Base-by-base conservation (phyloP, 53 echinoderm and acorn worm genomes). In the Paracentrotus lividus region DNA sequence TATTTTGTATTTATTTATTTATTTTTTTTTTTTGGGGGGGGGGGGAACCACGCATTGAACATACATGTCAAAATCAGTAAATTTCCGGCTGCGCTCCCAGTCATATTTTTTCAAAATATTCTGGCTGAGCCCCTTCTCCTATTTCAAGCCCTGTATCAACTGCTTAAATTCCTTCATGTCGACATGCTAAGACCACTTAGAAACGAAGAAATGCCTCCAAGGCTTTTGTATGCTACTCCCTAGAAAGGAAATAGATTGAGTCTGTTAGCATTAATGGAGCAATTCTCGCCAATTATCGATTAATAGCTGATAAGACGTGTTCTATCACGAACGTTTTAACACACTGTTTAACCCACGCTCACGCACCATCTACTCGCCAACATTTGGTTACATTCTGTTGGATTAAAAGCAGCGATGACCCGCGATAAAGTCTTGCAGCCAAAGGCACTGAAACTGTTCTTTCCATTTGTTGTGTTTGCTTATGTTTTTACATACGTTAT, bases 401-500 rank as follows among this genome's bases (percentile, higher is more conserved):
- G 47, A 81, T 81, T 81, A 81, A 81, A 57, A 78, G 47, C n/a
- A 3, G 45, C 26, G 81, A 81, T 81, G 47, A 26, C 47, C 0
- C 45, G 26, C 27, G 81, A 81, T 47, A 47, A n/a, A 45, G 81
- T 81, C 81, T 81, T 47, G 20, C 49, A 47, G 81, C 81, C 81
- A 21, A 23, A 81, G 81, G 81, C 81, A 47, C n/a, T 81, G 26
- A 26, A n/a, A 45, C 45, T 9, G 26, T 26, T 12, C n/a, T 47
- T 47, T 45, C 77, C 42, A 42, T 77, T 6, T 26, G 0, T n/a
- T 33, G 3, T 32, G 9, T 77, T 18, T 23, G 43, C 21, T 81
- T 81, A 27, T 81, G 81, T 81, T 81, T 47, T 81, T 2, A 81
- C 81, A 81, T 81, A 81, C 81, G 42, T 42, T 81, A 47, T n/a